Evolutionary conservation across 2,888 invertebrate species (phyloP).

Genomic region (Phasia obesa): DNA sequence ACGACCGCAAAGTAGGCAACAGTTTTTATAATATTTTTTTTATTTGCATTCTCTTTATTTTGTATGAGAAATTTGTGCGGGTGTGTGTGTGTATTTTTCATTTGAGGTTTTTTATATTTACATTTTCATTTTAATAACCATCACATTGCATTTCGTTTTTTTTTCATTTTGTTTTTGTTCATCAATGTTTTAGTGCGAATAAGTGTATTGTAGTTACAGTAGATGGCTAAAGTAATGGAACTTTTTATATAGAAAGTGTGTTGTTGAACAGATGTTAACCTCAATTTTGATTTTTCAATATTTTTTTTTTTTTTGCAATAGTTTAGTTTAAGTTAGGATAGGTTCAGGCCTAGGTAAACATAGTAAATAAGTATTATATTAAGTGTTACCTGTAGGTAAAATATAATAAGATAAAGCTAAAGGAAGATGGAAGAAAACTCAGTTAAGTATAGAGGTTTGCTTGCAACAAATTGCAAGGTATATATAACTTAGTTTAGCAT

Average conservation of each 20-base stretch:
- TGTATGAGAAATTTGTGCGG: constrained; percentile 21
- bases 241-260: neutral
- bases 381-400: no score
- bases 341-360: no score
- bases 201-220: constrained; percentile 30
- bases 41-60: constrained; percentile 27
- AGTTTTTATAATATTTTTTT: constrained; percentile 57
- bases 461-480: no score
- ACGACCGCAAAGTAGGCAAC: constrained; percentile 71
- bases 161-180: neutral
- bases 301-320: no score
- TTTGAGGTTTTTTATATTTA: constrained; percentile 62
- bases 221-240: neutral
- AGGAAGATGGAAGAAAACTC: no score
- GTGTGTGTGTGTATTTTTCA: constrained; percentile 42
- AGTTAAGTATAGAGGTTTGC: no score
- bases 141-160: constrained; percentile 44
- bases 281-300: no score
- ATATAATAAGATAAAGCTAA: no score
- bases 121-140: constrained; percentile 64
- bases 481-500: no score
- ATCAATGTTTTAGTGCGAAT: constrained; percentile 43
- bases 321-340: no score
- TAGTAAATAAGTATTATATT: no score
- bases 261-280: no score